Conservation (phyloP, 2,797 vertebrate species). For the Oophaga sylvatica region DNA sequence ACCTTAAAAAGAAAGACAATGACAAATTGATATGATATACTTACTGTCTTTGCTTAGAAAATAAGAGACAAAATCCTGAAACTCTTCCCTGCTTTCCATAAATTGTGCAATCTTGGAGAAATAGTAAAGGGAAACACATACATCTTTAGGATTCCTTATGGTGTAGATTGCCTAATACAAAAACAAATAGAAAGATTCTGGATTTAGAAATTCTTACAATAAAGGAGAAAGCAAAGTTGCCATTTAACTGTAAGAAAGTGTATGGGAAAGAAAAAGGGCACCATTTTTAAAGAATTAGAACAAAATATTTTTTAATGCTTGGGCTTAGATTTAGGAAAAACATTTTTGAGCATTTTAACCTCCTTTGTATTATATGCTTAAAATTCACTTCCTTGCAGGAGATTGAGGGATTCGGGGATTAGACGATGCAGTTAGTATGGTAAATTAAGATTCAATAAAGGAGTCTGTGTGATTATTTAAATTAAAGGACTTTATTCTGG, state of each 20-base stretch:
- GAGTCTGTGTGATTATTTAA: too few species aligned
- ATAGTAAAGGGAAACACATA: slow-evolving; percentile 63
- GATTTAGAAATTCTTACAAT: background rate
- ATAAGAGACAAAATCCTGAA: slow-evolving; percentile 61
- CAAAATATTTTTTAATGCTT: background rate
- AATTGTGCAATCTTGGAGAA: slow-evolving; percentile 63
- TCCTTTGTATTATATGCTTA: background rate
- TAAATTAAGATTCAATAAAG: too few species aligned
- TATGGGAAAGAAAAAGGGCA: background rate
- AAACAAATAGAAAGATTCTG: background rate
- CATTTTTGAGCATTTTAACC: background rate
- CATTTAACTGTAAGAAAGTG: background rate
- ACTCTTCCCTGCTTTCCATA: slow-evolving; percentile 58
- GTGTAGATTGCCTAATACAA: slow-evolving; percentile 62
- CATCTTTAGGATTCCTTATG: slow-evolving; percentile 63
- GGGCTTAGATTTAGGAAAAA: background rate
- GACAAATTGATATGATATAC: background rate
- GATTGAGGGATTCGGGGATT: too few species aligned
- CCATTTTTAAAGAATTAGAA: background rate
- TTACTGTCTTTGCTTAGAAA: slow-evolving; percentile 62
- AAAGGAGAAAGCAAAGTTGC: background rate
- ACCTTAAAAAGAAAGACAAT: too few species aligned
- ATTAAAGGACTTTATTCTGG: too few species aligned
- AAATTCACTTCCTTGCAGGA: background rate
- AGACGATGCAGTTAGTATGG: too few species aligned